Conservation (phyloP, 2,113 vertebrate species). For the Mesocricetus auratus region DNA sequence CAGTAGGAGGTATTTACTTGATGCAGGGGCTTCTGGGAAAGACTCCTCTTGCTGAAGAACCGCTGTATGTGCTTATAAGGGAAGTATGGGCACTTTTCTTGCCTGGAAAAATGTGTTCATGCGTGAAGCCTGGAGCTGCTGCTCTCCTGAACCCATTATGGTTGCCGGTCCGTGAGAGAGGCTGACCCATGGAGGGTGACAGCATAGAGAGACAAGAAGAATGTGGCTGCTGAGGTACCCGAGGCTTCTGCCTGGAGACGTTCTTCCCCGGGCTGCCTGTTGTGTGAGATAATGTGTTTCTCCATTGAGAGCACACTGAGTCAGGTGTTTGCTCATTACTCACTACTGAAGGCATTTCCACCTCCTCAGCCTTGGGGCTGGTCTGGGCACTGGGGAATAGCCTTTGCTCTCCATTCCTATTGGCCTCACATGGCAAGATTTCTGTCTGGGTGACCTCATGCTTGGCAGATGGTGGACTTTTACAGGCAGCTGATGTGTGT, state of each 20-base stretch:
- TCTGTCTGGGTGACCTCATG: slow-evolving; percentile 36
- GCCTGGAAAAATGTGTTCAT: background rate
- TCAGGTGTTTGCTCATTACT: background rate
- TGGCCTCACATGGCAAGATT: background rate
- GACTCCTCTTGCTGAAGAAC: background rate
- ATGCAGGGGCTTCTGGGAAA: background rate
- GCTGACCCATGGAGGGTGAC: background rate
- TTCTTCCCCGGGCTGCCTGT: background rate
- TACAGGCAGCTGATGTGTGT: background rate
- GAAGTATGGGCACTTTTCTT: background rate
- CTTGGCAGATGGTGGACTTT: background rate
- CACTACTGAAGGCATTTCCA: background rate
- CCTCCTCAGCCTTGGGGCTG: background rate
- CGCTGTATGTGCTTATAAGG: rapidly evolving
- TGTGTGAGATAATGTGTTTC: background rate
- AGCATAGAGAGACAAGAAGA: background rate
- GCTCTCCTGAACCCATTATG: background rate
- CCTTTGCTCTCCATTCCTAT: background rate
- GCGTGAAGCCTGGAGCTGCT: too few species aligned
- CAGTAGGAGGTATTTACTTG: background rate
- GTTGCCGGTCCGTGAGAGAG: background rate
- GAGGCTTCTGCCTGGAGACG: rapidly evolving
- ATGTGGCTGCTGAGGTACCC: background rate
- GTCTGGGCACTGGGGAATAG: background rate
- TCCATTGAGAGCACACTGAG: background rate